Evolutionary conservation across 2,113 vertebrate species (phyloP).

Genomic region (Ardeotis arabs): DNA sequence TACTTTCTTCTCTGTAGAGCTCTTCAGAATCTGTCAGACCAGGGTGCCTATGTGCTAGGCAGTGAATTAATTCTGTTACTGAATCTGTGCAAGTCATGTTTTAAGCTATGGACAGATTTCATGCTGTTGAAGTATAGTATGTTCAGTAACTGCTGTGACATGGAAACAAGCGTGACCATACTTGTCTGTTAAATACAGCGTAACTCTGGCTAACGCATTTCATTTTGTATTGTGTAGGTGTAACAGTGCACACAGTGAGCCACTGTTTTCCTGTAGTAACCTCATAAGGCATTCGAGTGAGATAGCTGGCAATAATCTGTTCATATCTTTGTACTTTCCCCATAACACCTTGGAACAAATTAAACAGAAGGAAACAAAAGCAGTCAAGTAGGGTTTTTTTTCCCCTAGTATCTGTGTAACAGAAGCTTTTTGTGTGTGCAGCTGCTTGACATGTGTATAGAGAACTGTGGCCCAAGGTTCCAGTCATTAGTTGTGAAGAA

Average conservation of each 20-base stretch:
- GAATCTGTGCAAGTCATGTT: background rate
- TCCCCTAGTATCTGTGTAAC: background rate
- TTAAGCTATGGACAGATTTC: background rate
- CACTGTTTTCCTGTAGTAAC: background rate
- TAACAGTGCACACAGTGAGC: background rate
- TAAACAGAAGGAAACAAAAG: background rate
- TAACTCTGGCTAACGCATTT: background rate
- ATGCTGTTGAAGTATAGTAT: accelerated
- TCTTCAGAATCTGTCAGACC: background rate
- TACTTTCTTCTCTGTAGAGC: background rate
- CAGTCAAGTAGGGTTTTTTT: background rate
- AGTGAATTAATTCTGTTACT: background rate
- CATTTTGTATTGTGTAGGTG: background rate
- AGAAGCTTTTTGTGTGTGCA: constrained; percentile 43
- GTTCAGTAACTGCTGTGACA: background rate
- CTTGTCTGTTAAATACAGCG: background rate
- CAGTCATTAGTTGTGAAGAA: constrained; percentile 81
- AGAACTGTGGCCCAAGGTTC: constrained; percentile 79
- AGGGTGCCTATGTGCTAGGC: background rate
- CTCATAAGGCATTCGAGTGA: background rate
- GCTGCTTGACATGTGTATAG: constrained; percentile 81
- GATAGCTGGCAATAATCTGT: background rate
- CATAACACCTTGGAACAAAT: background rate
- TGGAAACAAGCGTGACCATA: background rate
- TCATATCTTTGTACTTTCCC: background rate